These are phyloP conservation scores for Mugil cephalus DNA, from an alignment of 2,113 vertebrate genomes.

Conservation along the genomic window DNA sequence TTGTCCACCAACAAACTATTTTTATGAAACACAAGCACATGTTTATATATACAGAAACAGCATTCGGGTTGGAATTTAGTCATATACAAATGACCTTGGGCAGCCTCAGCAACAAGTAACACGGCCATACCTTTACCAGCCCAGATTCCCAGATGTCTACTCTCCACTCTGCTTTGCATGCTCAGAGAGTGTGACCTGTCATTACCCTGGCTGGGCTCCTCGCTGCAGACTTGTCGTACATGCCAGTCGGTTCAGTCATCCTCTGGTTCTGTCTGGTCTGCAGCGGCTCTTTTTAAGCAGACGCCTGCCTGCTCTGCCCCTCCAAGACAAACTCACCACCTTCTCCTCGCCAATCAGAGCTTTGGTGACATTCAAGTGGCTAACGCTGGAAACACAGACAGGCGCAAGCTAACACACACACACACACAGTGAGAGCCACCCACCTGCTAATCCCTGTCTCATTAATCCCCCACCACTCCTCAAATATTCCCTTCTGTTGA, in stretches of 20 bases:
- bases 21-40: neutral
- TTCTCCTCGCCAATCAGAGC: conserved; percentile 47
- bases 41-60: conserved; percentile 1
- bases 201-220: conserved; percentile 10
- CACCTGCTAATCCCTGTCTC: conserved; percentile 96
- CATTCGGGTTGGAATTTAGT: too few species aligned
- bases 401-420: neutral
- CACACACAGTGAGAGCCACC: conserved; percentile 61
- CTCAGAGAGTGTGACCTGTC: conserved; percentile 38
- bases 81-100: neutral
- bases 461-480: conserved; percentile 93
- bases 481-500: conserved; percentile 91
- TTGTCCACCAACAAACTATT: too few species aligned
- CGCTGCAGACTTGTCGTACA: conserved; percentile 28
- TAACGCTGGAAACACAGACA: conserved; percentile 40
- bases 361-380: conserved; percentile 73
- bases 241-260: conserved; percentile 50
- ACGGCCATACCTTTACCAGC: neutral
- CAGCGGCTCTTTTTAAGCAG: conserved; percentile 57
- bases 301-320: conserved; percentile 22
- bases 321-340: conserved; percentile 49
- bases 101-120: neutral
- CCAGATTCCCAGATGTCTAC: conserved; percentile 18
- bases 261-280: conserved; percentile 35
- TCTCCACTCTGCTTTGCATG: conserved; percentile 23